Evolutionary conservation across 2,888 invertebrate species (phyloP).

Genomic region (Portevinia maculata): DNA sequence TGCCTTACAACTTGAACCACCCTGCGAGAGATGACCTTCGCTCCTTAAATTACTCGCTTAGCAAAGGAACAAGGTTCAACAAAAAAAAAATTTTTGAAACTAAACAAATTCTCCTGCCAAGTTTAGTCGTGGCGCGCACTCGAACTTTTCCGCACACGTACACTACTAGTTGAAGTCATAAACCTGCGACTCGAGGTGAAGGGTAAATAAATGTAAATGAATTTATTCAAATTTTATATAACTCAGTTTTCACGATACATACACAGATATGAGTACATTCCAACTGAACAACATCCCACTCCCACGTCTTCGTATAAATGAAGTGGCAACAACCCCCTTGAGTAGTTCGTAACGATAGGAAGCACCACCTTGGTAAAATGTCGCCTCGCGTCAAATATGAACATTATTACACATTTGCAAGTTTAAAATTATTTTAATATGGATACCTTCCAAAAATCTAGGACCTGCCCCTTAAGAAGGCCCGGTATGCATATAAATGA

Average conservation of each 20-base stretch:
- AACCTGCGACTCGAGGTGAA: slow-evolving; percentile 45
- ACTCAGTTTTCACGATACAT: slow-evolving; percentile 48
- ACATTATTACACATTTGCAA: slow-evolving; percentile 39
- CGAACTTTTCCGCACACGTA: too few species aligned
- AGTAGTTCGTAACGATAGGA: slow-evolving; percentile 60
- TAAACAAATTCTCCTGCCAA: slow-evolving; percentile 3
- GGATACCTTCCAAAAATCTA: slow-evolving; percentile 25
- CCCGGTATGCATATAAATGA: slow-evolving; percentile 52
- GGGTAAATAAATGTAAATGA: slow-evolving; percentile 70
- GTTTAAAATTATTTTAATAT: slow-evolving; percentile 32
- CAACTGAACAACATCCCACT: neutral
- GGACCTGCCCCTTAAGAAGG: slow-evolving; percentile 6
- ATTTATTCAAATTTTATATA: slow-evolving; percentile 73
- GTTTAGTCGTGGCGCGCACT: slow-evolving; percentile 3
- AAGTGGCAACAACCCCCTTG: slow-evolving; percentile 39
- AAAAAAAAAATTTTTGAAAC: slow-evolving; percentile 48
- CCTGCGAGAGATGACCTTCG: slow-evolving; percentile 60
- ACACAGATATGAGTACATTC: slow-evolving; percentile 9
- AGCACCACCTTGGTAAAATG: slow-evolving; percentile 38
- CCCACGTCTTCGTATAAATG: slow-evolving; percentile 47
- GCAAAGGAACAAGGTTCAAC: neutral
- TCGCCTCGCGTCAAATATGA: slow-evolving; percentile 31
- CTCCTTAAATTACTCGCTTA: slow-evolving; percentile 52
- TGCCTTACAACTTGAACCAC: slow-evolving; percentile 51
- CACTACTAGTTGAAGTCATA: slow-evolving; percentile 41